Percentiles rank a stretch among this genome's conserved stretches.
phyloP scores from a whole-genome alignment of 2,113 vertebrate species.

The Poicephalus gulielmi region DNA sequence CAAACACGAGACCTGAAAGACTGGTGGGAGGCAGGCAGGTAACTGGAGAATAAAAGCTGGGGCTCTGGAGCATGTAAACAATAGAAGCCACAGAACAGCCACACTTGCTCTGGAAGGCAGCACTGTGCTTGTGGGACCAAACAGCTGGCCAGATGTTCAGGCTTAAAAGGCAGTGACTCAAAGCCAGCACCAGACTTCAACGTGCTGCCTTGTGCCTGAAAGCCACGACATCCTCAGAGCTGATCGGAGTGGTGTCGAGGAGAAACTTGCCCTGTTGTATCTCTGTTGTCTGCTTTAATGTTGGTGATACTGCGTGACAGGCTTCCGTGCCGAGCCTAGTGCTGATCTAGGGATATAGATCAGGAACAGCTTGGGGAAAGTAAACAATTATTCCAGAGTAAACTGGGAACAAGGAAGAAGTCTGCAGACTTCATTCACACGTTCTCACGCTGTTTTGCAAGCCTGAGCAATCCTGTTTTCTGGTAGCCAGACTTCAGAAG shows the following conservation, averaged over 20 bases:
- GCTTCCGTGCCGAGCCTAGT: not conserved
- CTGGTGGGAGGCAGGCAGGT: not conserved
- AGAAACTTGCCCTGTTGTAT: not conserved
- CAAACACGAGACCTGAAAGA: not conserved
- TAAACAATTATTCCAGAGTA: not conserved
- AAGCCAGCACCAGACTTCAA: not conserved
- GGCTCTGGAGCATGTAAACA: not conserved
- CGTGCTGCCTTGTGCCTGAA: not conserved
- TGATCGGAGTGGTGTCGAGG: not conserved
- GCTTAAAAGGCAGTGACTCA: not conserved
- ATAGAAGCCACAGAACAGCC: not conserved
- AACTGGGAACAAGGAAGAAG: conserved; percentile 42
- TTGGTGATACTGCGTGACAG: not conserved
- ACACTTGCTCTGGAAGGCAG: not conserved
- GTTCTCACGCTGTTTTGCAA: conserved; percentile 38
- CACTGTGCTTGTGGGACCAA: fast-evolving
- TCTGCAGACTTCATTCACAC: not conserved
- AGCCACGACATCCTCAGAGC: not conserved
- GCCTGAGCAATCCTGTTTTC: not conserved
- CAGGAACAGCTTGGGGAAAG: conserved; percentile 12
- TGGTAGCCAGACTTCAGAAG: not conserved
- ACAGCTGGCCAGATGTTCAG: conserved; percentile 13
- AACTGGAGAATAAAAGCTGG: not conserved
- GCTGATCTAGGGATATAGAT: conserved; percentile 10
- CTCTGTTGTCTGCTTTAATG: not conserved